These are phyloP conservation scores for Zaprionus kolodkinae DNA, from an alignment of 1,140 invertebrate genomes.

Conservation along the genomic window DNA sequence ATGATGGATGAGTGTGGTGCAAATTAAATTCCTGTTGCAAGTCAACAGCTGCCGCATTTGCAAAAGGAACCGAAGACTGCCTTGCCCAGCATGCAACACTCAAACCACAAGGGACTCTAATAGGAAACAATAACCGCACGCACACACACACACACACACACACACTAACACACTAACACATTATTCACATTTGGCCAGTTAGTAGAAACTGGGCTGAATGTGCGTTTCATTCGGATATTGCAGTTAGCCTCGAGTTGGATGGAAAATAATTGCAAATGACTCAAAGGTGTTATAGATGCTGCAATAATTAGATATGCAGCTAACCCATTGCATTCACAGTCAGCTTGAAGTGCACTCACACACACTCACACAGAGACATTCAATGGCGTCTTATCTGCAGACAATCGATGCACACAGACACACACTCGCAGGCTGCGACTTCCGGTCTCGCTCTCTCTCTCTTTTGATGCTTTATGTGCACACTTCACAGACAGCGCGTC, in stretches of 20 bases:
- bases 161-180: conserved; percentile 10
- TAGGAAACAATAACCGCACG: conserved; percentile 26
- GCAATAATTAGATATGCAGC: conserved; percentile 22
- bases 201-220: background rate
- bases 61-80: background rate
- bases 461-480: background rate
- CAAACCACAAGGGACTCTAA: conserved; percentile 23
- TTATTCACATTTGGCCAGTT: conserved; percentile 18
- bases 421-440: conserved; percentile 24
- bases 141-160: conserved; percentile 8
- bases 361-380: background rate
- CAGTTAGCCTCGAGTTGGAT: conserved; percentile 7
- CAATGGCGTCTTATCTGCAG: conserved; percentile 1
- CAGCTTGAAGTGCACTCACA: background rate
- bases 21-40: conserved; percentile 40
- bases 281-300: conserved; percentile 24
- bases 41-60: conserved; percentile 25
- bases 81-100: background rate
- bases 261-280: background rate
- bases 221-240: conserved; percentile 33
- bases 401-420: conserved; percentile 14
- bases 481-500: conserved; percentile 23
- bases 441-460: conserved; percentile 32
- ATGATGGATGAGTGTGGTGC: conserved; percentile 32
- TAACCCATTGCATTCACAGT: background rate